Base-by-base conservation (phyloP, 2,113 vertebrate genomes). In the Arvicanthis niloticus region DNA sequence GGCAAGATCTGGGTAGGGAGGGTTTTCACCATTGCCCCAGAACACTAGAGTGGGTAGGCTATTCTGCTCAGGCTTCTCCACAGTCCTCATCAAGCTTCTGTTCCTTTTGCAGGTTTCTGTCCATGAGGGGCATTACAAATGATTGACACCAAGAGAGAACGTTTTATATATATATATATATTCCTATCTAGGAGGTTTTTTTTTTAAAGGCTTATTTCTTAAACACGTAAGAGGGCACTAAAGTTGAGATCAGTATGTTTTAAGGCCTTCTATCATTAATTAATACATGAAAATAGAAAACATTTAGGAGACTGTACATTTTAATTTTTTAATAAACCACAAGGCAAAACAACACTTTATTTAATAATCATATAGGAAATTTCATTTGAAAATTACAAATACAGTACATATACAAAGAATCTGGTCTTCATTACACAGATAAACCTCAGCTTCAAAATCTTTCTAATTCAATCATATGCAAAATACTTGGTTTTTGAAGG, bases 281-380 rank as follows among this genome's bases (percentile, higher is more conserved):
- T 58, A 73, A 60, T 37, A 21, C 90, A 95, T 76, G 42, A 96
- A 93, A 95, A 94, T 42, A 3, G 29, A 37, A 95, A 73, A 91
- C n/a, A 88, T 45, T 88, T 72, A 91, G 91, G 92, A 96, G 75
- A 96, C 91, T 93, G 72, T 62, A 94, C 92, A 97, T 91, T 98
- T 98, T 97, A 98, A 76, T 2, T 97, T 94, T 98, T 98, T 98
- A 98, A 98, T 98, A 98, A 99, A 98, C 98, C 96, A 97, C 98
- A 98, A 98, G 96, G 94, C 95, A 98, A 98, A 98, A 97, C 98
- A 91, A 97, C 81, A 97, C 97, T 98, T 98, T 98, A 97, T 92
- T 98, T 97, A 98, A 97, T 98, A 98, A 98, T 98, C 68, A 82
- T 97, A 97, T 98, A 99, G 98, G 97, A 98, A 98, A 98, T 98